phyloP scores from a whole-genome alignment of 2,113 vertebrate genomes.

The Campylomormyrus tamandua region DNA sequence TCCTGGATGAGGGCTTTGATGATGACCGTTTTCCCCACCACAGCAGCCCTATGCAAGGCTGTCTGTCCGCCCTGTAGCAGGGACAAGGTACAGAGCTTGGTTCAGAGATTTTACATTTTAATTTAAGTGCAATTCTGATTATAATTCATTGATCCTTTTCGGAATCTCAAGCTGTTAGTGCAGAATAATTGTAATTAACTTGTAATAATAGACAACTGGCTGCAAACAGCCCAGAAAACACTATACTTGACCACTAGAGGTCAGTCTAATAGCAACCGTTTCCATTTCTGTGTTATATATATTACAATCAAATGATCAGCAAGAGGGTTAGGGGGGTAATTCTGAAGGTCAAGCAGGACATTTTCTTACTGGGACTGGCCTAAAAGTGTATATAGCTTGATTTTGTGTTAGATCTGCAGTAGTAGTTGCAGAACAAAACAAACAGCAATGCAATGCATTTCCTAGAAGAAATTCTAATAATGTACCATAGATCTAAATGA shows the following conservation, averaged over 20 bases:
- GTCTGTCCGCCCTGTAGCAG: constrained; percentile 63
- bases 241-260: constrained; percentile 68
- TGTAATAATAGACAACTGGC: neutral
- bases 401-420: neutral
- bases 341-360: neutral
- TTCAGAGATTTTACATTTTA: neutral
- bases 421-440: neutral
- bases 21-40: constrained; percentile 70
- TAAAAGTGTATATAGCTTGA: neutral
- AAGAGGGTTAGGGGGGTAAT: neutral
- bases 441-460: neutral
- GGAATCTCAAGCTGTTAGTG: neutral
- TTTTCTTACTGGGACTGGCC: neutral
- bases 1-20: constrained; percentile 72
- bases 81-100: neutral
- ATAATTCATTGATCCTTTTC: neutral
- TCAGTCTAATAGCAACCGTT: constrained; percentile 64
- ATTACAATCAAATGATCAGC: neutral
- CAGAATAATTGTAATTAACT: neutral
- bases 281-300: neutral
- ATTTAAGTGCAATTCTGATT: neutral
- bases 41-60: constrained; percentile 74
- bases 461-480: neutral
- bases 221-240: constrained; percentile 39
- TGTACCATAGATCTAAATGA: neutral